Base-by-base conservation (phyloP, 2,113 vertebrate genomes). In the Egretta garzetta region DNA sequence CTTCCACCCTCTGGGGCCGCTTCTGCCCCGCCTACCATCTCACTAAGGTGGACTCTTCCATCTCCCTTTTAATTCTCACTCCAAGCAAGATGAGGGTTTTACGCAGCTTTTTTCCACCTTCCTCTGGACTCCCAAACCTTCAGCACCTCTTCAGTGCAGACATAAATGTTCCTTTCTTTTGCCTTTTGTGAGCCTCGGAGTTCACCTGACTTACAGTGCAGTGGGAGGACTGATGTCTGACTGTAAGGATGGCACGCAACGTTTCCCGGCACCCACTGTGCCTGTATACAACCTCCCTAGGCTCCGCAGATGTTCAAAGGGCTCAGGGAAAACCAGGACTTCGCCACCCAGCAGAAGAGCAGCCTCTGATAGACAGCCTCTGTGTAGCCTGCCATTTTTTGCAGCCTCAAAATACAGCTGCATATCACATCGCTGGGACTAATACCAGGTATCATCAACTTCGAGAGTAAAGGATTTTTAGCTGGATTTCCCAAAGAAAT, bases 401-500 rank as follows among this genome's bases (percentile, higher is more conserved):
- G 59, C 49, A 86, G 52, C 8, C 47, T 86, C 35, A 79, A 90
- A 87, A 94, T 72, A 72, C 33, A 93, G 35, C 60, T 79, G 64
- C 32, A 10, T 60, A 77, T 74, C 10, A 33, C 53, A 68, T 20
- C 79, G 18, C 60, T 87, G 39, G 37, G n/a, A 75, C 39, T 75
- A 77, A 81, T 43, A 72, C 16, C 26, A 68, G 6, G 20, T 66
- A 77, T 70, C 52, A 52, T 39, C 93, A 93, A 2, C 49, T 70
- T 72, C 72, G 52, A 89, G 66, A 95, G 94, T 24, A 93, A 91
- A 93, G 70, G 52, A 77, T 28, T 95, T 93, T 87, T 68, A 95
- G 58, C 49, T 82, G 93, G 47, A 90, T 89, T 91, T 96, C 70
- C 76, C 68, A 59, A 86, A 86, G 41, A 95, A 95, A 96, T 52